phyloP scores from a whole-genome alignment of 2,888 invertebrate genomes.

The Scaptomyza caliginosa region DNA sequence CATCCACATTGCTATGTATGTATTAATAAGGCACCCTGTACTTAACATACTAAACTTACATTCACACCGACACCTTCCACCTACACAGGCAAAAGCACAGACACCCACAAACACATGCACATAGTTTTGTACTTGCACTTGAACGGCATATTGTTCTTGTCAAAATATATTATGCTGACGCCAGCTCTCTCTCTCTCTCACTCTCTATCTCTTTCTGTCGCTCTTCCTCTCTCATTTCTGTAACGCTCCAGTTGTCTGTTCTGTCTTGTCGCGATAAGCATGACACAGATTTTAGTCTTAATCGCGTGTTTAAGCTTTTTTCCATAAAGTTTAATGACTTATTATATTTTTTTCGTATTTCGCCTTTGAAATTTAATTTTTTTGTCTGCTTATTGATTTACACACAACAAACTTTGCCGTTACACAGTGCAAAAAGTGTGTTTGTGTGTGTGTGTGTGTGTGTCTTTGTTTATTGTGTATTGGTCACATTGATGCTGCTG shows the following conservation, averaged over 20 bases:
- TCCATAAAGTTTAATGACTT: slow-evolving; percentile 9
- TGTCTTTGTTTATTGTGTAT: slow-evolving; percentile 3
- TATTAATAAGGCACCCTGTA: slow-evolving; percentile 42
- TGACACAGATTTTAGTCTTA: slow-evolving; percentile 39
- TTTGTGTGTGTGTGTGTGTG: neutral
- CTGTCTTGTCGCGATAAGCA: neutral
- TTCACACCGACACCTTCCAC: neutral
- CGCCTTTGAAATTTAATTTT: neutral
- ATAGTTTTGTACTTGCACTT: slow-evolving; percentile 34
- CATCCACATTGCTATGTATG: slow-evolving; percentile 46
- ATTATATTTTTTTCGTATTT: neutral
- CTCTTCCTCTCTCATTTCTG: too few species aligned
- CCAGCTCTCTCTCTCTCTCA: too few species aligned
- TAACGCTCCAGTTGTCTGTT: neutral
- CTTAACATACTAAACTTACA: slow-evolving; percentile 31
- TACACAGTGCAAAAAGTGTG: neutral
- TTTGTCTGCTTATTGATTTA: slow-evolving; percentile 30
- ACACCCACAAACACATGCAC: neutral
- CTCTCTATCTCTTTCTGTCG: too few species aligned
- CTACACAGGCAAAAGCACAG: neutral
- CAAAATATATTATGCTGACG: slow-evolving; percentile 32
- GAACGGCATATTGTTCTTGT: neutral
- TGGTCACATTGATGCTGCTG: slow-evolving; percentile 19
- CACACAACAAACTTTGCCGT: slow-evolving; percentile 6
- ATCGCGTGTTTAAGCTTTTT: slow-evolving; percentile 41